phyloP scores from a whole-genome alignment of 2,113 vertebrate genomes.

The Vulpes lagopus region DNA sequence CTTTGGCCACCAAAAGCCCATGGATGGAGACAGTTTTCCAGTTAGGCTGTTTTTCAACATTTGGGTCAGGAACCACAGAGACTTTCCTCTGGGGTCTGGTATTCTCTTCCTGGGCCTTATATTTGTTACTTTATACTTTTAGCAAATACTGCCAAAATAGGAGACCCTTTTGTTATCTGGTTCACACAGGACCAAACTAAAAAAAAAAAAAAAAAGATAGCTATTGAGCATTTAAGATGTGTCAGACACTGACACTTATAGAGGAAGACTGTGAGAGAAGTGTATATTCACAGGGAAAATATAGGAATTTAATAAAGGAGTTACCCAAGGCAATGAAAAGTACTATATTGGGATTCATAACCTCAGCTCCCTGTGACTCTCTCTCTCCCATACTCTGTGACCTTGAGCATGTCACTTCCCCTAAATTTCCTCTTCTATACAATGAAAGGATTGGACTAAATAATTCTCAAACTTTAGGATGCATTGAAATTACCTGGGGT shows the following conservation, averaged over 20 bases:
- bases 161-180: background rate
- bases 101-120: constrained; percentile 57
- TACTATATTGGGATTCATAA: constrained; percentile 6
- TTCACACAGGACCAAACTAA: constrained; percentile 31
- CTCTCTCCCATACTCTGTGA: background rate
- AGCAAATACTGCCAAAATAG: constrained; percentile 7
- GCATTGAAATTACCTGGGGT: constrained; percentile 29
- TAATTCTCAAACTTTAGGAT: constrained; percentile 31
- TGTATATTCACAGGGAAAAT: background rate
- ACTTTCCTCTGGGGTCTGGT: constrained; percentile 34
- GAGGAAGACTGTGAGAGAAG: background rate
- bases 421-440: background rate
- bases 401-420: background rate
- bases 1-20: constrained; percentile 39
- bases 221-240: constrained; percentile 18
- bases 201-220: constrained; percentile 7
- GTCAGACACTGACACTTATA: background rate
- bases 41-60: constrained; percentile 45
- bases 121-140: constrained; percentile 62
- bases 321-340: background rate
- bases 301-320: background rate
- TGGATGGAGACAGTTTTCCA: constrained; percentile 37
- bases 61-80: constrained; percentile 63
- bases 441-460: constrained; percentile 9
- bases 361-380: background rate